Evolutionary conservation across 2,797 vertebrate genomes (phyloP), one percentile per base, ranked within the genome.

Genomic region (Botia kubotai): DNA sequence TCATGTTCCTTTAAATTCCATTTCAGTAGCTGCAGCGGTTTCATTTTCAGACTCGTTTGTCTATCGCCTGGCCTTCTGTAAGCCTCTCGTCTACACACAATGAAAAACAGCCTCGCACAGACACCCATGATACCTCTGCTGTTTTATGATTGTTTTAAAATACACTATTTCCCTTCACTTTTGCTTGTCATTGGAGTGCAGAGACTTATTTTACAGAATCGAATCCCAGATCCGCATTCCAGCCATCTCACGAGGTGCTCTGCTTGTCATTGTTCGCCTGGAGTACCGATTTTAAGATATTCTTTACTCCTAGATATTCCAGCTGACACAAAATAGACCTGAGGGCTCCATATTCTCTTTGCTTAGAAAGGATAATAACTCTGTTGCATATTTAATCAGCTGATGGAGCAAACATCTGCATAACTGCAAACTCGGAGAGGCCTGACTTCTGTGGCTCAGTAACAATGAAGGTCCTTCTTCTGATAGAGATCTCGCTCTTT

Each of bases 141-240:
- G 79, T 74, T 80, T 80, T 55, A 73, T 75, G 65, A 82, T 68
- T 72, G 50, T 58, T 82, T 58, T 71, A 77, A 66, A 72, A 55
- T 48, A 70, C 55, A 12, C 55, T 29, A 12, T 68, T 67, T 57
- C 63, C 50, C 63, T 33, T 68, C 43, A 68, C 50, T 75, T 72
- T 65, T 71, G 72, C 80, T 71, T 77, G 48, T 77, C 60, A 46
- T 71, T 46, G 60, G 67, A 0, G 17, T 68, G 65, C 57, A 81
- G 66, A 55, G 55, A 52, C 68, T 46, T 58, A 68, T 62, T 73
- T 67, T 60, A 58, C 43, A 14, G 63, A 67, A 73, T n/a, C 23
- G 36, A 50, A 60, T 36, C 62, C 39, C 58, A 77, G 50, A 57
- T 77, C 70, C 39, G 39, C 80, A 67, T 77, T 72, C 26, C 26